Base-by-base conservation (phyloP, 2,797 vertebrate genomes). In the Anguilla anguilla region DNA sequence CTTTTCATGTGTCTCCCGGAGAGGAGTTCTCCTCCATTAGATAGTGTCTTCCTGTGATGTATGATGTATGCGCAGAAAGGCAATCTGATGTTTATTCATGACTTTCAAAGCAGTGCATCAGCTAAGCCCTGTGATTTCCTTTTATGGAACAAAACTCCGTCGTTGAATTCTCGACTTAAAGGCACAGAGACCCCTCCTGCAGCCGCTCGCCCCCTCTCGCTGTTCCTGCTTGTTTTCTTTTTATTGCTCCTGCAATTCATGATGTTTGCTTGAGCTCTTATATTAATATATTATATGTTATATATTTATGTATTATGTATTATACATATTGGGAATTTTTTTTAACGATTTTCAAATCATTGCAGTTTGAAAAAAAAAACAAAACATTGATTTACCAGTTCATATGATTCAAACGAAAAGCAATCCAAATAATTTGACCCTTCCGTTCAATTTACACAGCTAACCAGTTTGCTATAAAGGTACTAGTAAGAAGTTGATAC, bases 61-160 rank as follows among this genome's bases (percentile, higher is more conserved):
- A 95, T 96, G 95, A 96, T 96, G 94, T 95, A 96, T 95, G 95
- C 94, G 93, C 92, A 93, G 94, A 94, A 93, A 95, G 93, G 92
- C 93, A 94, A 93, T 93, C 93, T 94, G 92, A 96, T 96, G 95
- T 96, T 95, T 96, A 96, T 96, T 96, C 96, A 95, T 96, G 95
- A 95, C 93, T 94, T 95, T 94, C 91, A 93, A 95, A 93, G 94
- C 94, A 94, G 94, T 93, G 93, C 94, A 93, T 94, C 91, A 90
- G 93, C 95, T 92, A 92, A 95, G 93, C 92, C 91, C 91, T 95
- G 90, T 95, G 94, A 95, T 96, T 96, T 95, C 95, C 94, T 96
- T 96, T 96, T 95, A 96, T 95, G 94, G 95, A 95, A 96, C 95
- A 96, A 94, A 96, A 95, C 95, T 95, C 94, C 90, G 90, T 94